phyloP scores from a whole-genome alignment of 2,113 vertebrate genomes.

The Todiramphus chloris region DNA sequence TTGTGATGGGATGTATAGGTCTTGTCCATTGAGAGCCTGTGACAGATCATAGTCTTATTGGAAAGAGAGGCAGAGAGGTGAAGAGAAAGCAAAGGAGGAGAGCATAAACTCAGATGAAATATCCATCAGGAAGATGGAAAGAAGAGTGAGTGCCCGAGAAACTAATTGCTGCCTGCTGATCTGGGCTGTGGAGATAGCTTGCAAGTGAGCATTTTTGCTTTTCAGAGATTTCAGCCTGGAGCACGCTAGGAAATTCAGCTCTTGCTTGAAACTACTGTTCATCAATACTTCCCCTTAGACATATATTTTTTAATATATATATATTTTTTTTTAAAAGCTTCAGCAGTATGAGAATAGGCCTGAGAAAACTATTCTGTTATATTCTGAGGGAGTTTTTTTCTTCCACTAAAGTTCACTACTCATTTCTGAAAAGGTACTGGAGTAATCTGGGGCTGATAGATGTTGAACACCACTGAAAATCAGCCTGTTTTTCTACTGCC shows the following conservation, averaged over 20 bases:
- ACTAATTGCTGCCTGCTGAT: constrained; percentile 49
- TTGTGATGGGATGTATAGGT: constrained; percentile 55
- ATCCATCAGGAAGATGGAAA: constrained; percentile 57
- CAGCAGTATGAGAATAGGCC: neutral
- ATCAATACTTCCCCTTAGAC: neutral
- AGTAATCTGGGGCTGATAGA: neutral
- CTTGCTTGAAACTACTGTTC: constrained; percentile 18
- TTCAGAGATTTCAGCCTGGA: constrained; percentile 38
- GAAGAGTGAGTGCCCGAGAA: constrained; percentile 31
- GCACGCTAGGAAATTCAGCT: neutral
- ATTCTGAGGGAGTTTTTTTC: neutral
- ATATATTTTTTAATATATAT: neutral
- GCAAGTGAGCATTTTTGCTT: constrained; percentile 27
- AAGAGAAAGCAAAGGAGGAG: neutral
- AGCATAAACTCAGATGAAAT: constrained; percentile 51
- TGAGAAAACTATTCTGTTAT: neutral
- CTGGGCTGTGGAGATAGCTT: constrained; percentile 38
- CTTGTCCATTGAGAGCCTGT: constrained; percentile 48
- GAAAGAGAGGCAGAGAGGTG: constrained; percentile 32
- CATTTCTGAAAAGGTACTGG: neutral
- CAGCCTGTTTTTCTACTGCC: neutral
- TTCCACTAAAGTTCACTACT: neutral
- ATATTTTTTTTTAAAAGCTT: neutral
- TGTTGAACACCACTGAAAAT: neutral
- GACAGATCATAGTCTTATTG: constrained; percentile 44